A percentile compares a stretch with the other conserved stretches of the same genome.
Conservation (phyloP, 2,888 invertebrate species). For the Metalampra italica region DNA sequence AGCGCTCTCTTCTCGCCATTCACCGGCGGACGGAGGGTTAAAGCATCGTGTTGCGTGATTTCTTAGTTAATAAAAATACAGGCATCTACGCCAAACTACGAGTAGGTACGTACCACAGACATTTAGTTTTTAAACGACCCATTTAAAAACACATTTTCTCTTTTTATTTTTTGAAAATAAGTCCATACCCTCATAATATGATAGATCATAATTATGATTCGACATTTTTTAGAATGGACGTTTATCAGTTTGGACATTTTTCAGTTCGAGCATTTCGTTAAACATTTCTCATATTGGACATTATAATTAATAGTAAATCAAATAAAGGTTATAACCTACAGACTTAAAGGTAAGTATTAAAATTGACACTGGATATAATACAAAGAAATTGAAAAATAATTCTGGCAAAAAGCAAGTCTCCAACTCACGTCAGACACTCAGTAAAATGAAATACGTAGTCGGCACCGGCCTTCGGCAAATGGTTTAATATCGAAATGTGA, state of each 20-base stretch:
- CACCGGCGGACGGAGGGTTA: constrained; percentile 14
- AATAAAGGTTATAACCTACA: constrained; percentile 21
- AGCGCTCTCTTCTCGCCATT: constrained; percentile 29
- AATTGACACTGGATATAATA: constrained; percentile 58
- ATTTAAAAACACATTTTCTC: no score
- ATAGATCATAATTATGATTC: no score
- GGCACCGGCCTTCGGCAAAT: constrained; percentile 74
- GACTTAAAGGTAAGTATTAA: constrained; percentile 42
- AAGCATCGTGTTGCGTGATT: constrained; percentile 18
- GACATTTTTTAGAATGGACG: no score
- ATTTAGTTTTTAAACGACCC: no score
- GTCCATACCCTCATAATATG: no score
- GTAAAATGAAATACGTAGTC: constrained; percentile 78
- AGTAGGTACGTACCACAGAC: no score
- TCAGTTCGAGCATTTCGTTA: no score
- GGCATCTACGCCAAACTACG: neutral
- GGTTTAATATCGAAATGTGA: constrained; percentile 79
- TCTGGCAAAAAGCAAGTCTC: constrained; percentile 72
- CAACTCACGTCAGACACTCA: constrained; percentile 76
- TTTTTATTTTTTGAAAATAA: no score
- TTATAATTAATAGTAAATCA: no score
- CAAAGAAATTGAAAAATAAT: constrained; percentile 72
- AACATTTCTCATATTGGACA: no score
- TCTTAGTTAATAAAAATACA: neutral
- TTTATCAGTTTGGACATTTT: no score